These are phyloP conservation scores for Pseudorasbora parva DNA, from an alignment of 2,113 vertebrate genomes.

Conservation along the genomic window DNA sequence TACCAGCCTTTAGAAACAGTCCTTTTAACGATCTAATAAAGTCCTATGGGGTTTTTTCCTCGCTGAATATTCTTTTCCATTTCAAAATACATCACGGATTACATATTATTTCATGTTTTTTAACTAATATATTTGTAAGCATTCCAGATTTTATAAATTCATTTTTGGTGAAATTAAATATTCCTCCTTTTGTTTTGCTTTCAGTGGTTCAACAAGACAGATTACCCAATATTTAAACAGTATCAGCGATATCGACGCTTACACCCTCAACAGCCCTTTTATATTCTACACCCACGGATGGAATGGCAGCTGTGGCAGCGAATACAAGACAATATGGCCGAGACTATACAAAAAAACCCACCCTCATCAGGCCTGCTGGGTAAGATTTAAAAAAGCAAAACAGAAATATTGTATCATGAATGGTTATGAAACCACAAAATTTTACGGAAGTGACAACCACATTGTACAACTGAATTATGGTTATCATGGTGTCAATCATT, in stretches of 20 bases:
- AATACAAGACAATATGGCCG: slow-evolving; percentile 79
- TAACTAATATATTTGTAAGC: not conserved
- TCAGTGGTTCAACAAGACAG: slow-evolving; percentile 80
- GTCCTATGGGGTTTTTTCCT: too few relatives aligned
- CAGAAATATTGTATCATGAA: not conserved
- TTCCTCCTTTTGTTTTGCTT: not conserved
- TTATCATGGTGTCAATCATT: too few relatives aligned
- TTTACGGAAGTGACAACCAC: too few relatives aligned
- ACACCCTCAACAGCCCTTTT: slow-evolving; percentile 79
- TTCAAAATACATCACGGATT: too few relatives aligned
- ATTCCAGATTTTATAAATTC: not conserved
- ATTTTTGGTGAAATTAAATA: not conserved
- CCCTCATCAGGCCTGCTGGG: slow-evolving; percentile 81
- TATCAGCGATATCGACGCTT: slow-evolving; percentile 75
- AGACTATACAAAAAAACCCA: slow-evolving; percentile 80
- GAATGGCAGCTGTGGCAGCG: slow-evolving; percentile 80
- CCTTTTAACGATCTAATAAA: too few relatives aligned
- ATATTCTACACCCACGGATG: slow-evolving; percentile 77
- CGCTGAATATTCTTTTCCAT: too few relatives aligned
- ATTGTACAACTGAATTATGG: too few relatives aligned
- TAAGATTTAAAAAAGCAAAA: slow-evolving; percentile 47
- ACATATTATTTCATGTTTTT: too few relatives aligned
- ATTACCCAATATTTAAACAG: slow-evolving; percentile 81
- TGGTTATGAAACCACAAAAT: not conserved
- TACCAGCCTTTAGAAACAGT: too few relatives aligned